Base-by-base conservation (phyloP, 2,797 vertebrate species). In the Silurus aristotelis region DNA sequence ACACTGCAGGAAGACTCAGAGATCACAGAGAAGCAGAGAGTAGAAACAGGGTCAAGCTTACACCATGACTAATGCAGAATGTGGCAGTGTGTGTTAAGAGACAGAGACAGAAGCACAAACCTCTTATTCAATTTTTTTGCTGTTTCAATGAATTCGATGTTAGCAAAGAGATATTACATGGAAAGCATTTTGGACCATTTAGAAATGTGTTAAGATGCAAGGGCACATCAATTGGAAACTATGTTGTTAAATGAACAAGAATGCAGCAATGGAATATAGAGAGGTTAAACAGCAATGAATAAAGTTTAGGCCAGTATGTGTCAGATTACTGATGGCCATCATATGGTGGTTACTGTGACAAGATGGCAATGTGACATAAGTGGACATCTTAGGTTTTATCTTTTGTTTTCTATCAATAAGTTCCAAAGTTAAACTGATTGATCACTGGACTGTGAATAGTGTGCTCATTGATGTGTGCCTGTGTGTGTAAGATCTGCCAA, bases 31-130 rank as follows among this genome's bases (percentile, higher is more conserved):
- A 88, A 88, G 80, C 84, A 82, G 85, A 84, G 77, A 83, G 83
- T 84, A 84, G 71, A 72, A 82, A 87, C 80, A 83, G 52, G 55
- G 75, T 87, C 72, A 83, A 80, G 85, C 82, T 86, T 86, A 86
- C 86, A 88, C 71, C 75, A 86, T 81, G 61, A 72, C 87, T 86
- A 87, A 89, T 77, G 90, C 86, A 87, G 89, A 86, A 77, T 55
- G 87, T 82, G 84, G 46, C 14, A 48, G 31, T 89, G 88, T 86
- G 83, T 77, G 83, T 78, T 89, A 83, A 89, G 87, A 93, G 83
- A 92, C 84, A 93, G 78, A 93, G 84, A 93, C 90, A 93, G 84
- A 91, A 87, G 92, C 70, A 89, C 83, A 91, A 85, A 84, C 2
- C 38, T 73, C 25, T 60, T 78, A 52, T 82, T 89, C 82, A 52